Percentiles rank a stretch among this genome's conserved stretches.
These are phyloP conservation scores for Brachypteracias leptosomus DNA, from an alignment of 2,113 vertebrate species.

Conservation along the genomic window DNA sequence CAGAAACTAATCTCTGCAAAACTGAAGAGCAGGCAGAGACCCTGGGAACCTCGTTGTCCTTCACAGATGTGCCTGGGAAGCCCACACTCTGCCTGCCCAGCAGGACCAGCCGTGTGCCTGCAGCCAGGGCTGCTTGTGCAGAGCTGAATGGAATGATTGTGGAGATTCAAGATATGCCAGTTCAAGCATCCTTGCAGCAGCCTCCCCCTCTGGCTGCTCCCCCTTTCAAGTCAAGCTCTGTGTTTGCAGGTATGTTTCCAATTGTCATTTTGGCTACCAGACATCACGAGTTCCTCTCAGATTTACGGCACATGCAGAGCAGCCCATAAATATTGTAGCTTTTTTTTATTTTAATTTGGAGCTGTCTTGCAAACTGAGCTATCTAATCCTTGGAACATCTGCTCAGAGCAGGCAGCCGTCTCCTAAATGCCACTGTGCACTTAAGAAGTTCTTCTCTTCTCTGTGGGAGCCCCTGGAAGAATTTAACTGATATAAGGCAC, in stretches of 20 bases:
- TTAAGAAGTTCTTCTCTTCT: constrained; percentile 30
- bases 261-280: background rate
- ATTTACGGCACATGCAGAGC: background rate
- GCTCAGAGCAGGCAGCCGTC: constrained; percentile 52
- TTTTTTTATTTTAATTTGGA: constrained; percentile 29
- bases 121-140: background rate
- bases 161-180: background rate
- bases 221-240: background rate
- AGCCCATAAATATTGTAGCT: constrained; percentile 23
- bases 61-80: background rate
- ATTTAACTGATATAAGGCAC: constrained; percentile 18
- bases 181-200: background rate
- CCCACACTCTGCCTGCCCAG: background rate
- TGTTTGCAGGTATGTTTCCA: background rate
- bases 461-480: constrained; percentile 48
- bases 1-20: too few species aligned
- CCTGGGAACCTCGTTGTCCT: background rate
- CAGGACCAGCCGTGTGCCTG: background rate
- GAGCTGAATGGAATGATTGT: background rate
- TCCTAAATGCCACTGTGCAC: constrained; percentile 45
- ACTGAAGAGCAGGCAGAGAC: background rate
- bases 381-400: constrained; percentile 57
- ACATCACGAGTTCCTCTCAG: background rate
- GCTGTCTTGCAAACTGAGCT: constrained; percentile 33
- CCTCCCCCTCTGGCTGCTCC: background rate